Conservation (phyloP, 2,113 vertebrate species). For the Planiliza haematocheilus region DNA sequence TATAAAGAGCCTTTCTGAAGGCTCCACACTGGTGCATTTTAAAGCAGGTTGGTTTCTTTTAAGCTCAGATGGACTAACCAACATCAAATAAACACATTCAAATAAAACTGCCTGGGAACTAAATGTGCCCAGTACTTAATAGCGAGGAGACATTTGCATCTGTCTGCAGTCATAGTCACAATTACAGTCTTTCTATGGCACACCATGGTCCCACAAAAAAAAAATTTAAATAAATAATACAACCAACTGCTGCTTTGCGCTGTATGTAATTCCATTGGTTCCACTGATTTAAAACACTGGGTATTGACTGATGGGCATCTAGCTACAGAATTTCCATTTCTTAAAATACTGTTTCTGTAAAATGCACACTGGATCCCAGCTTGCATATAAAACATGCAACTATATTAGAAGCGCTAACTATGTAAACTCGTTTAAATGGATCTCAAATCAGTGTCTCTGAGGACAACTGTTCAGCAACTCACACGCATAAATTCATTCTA, state of each 20-base stretch:
- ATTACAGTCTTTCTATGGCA: background rate
- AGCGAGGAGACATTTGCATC: slow-evolving; percentile 4
- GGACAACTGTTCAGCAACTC: background rate
- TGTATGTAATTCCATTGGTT: background rate
- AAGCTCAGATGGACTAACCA: slow-evolving; percentile 21
- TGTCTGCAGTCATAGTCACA: background rate
- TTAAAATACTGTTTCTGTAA: background rate
- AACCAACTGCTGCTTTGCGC: background rate
- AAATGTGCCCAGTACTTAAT: background rate
- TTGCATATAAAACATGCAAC: background rate
- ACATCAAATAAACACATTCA: slow-evolving; percentile 13
- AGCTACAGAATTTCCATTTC: background rate
- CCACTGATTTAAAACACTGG: background rate
- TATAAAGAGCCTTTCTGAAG: slow-evolving; percentile 10
- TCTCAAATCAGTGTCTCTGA: background rate
- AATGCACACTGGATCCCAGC: background rate
- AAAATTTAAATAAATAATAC: background rate
- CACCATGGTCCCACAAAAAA: background rate
- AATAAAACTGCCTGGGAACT: slow-evolving; percentile 6
- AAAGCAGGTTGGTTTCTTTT: background rate
- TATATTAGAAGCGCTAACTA: too few relatives aligned
- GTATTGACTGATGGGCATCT: background rate
- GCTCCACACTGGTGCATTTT: background rate
- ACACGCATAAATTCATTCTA: slow-evolving; percentile 11
- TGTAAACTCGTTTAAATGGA: slow-evolving; percentile 9